These are phyloP conservation scores for Coreius guichenoti DNA, from an alignment of 2,797 vertebrate genomes.

Conservation along the genomic window DNA sequence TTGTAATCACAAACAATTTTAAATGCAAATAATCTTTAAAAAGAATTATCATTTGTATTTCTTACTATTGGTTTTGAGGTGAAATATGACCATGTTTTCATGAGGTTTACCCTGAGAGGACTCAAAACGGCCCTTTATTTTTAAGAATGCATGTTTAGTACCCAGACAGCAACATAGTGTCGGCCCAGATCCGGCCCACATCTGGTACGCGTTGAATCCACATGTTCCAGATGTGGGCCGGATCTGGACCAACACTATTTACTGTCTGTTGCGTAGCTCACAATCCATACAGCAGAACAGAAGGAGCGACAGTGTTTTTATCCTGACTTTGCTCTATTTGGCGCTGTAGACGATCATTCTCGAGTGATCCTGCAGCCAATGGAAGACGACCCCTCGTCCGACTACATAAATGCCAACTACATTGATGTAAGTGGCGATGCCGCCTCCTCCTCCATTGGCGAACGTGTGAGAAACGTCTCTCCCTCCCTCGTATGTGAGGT, in stretches of 20 bases:
- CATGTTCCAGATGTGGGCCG: too few species aligned
- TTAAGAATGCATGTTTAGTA: not conserved
- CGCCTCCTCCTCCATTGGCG: constrained; percentile 83
- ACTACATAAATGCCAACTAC: constrained; percentile 99
- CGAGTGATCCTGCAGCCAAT: constrained; percentile 98
- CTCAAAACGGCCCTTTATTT: not conserved
- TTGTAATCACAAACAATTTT: not conserved
- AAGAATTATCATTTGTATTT: not conserved
- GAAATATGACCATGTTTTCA: constrained; percentile 1
- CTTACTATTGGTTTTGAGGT: not conserved
- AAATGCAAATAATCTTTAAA: not conserved
- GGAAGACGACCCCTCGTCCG: constrained; percentile 97
- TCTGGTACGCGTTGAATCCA: too few species aligned
- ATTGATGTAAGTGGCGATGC: constrained; percentile 98
- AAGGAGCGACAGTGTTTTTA: not conserved
- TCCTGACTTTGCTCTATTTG: constrained; percentile 25
- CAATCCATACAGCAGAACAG: not conserved
- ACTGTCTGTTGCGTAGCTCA: not conserved
- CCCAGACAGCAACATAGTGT: too few species aligned
- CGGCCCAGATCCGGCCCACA: too few species aligned
- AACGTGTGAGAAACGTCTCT: constrained; percentile 75
- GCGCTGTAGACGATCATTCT: constrained; percentile 93
- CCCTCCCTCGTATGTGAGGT: constrained; percentile 88
- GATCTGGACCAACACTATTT: too few species aligned
- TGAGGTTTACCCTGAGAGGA: not conserved